These are phyloP conservation scores for Paracentrotus lividus DNA, from an alignment of 53 echinoderm and acorn worm genomes.

Conservation along the genomic window DNA sequence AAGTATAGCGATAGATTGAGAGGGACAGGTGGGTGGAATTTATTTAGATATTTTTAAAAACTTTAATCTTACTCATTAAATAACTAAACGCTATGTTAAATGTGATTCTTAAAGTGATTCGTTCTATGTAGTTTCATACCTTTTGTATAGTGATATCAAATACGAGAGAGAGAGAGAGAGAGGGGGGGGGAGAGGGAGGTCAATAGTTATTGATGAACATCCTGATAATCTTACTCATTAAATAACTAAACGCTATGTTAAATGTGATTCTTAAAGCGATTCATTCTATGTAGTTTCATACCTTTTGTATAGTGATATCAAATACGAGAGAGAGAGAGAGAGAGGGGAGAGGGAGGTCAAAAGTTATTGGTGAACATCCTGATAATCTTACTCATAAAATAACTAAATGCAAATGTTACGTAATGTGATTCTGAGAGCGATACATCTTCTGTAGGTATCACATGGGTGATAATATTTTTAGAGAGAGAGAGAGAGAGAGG, in stretches of 20 bases:
- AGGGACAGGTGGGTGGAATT: not conserved
- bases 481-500: no score
- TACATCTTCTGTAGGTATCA: not conserved
- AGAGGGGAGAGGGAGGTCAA: no score
- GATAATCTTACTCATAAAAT: not conserved
- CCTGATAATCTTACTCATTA: not conserved
- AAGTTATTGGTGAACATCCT: no score
- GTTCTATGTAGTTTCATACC: not conserved
- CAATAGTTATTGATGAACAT: no score
- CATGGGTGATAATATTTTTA: no score
- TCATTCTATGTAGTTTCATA: not conserved
- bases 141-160: no score
- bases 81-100: not conserved
- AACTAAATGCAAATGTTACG: not conserved
- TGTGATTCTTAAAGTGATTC: not conserved
- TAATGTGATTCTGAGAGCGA: not conserved
- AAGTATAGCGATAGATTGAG: no score
- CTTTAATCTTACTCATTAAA: not conserved
- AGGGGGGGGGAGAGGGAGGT: no score
- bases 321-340: no score
- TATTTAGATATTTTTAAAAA: not conserved
- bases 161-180: no score
- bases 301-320: no score
- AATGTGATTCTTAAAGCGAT: not conserved
- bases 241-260: not conserved